Conservation (phyloP, 2,797 vertebrate genomes). For the Poecilia wingei region DNA sequence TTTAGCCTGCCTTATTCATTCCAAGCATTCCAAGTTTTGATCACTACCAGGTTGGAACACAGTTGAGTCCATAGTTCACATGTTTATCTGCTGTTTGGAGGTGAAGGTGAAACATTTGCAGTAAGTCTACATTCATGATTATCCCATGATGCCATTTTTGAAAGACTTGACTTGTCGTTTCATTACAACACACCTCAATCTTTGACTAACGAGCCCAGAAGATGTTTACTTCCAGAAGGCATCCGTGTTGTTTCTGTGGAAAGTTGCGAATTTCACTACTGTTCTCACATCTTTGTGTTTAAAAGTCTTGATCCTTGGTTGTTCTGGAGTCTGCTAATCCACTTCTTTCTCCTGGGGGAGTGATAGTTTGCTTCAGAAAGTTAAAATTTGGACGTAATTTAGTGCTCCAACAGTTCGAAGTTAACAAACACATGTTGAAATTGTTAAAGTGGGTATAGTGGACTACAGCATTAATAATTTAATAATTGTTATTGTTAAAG, state of each 20-base stretch:
- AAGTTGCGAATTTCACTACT: neutral
- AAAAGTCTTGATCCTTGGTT: neutral
- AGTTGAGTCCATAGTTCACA: neutral
- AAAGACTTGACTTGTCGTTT: neutral
- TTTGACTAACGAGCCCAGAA: neutral
- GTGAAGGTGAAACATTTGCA: neutral
- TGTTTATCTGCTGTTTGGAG: neutral
- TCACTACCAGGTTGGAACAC: neutral
- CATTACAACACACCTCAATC: neutral
- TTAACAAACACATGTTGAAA: neutral
- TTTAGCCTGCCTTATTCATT: neutral
- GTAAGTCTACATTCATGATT: neutral
- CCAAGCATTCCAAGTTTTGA: neutral
- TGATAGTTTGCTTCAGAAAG: neutral
- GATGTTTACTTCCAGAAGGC: neutral
- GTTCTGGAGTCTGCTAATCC: neutral
- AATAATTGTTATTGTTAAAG: neutral
- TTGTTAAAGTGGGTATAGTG: neutral
- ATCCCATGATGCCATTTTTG: neutral
- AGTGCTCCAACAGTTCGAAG: neutral
- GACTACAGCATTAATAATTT: neutral
- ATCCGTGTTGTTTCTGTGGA: neutral
- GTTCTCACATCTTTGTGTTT: neutral
- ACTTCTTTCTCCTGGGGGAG: neutral
- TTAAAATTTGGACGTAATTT: neutral